Evolutionary conservation across 2,113 vertebrate species (phyloP).

Genomic region (Thalassarche chlororhynchos): DNA sequence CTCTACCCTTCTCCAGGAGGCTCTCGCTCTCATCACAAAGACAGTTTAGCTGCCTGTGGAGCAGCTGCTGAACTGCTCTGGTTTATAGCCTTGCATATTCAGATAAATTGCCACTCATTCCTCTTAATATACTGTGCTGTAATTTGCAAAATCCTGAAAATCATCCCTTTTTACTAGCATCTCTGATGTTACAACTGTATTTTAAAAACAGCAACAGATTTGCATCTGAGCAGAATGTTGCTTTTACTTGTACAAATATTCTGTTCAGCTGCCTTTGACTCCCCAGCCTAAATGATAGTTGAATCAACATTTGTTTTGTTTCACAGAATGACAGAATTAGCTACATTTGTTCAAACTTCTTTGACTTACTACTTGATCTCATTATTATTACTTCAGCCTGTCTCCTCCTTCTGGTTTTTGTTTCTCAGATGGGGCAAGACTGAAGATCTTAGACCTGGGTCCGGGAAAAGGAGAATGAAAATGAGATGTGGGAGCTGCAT

Average conservation of each 20-base stretch:
- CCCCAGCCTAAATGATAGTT: background rate
- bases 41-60: conserved; percentile 13
- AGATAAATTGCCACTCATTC: conserved; percentile 42
- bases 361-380: background rate
- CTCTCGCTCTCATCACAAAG: background rate
- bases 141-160: conserved; percentile 42
- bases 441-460: background rate
- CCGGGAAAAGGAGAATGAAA: background rate
- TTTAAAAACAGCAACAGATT: conserved; percentile 1
- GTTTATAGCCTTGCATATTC: conserved; percentile 31
- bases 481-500: background rate
- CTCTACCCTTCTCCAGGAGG: background rate
- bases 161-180: background rate
- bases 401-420: background rate
- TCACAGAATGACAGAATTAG: background rate
- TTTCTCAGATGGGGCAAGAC: background rate
- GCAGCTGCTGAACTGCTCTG: conserved; percentile 36
- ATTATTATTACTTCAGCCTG: background rate
- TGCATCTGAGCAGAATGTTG: background rate
- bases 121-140: conserved; percentile 23
- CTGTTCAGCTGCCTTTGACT: background rate
- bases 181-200: background rate
- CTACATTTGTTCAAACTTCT: background rate
- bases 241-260: background rate
- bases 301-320: background rate